These are phyloP conservation scores for Listronotus oregonensis DNA, from an alignment of 1,140 invertebrate genomes.

Conservation along the genomic window DNA sequence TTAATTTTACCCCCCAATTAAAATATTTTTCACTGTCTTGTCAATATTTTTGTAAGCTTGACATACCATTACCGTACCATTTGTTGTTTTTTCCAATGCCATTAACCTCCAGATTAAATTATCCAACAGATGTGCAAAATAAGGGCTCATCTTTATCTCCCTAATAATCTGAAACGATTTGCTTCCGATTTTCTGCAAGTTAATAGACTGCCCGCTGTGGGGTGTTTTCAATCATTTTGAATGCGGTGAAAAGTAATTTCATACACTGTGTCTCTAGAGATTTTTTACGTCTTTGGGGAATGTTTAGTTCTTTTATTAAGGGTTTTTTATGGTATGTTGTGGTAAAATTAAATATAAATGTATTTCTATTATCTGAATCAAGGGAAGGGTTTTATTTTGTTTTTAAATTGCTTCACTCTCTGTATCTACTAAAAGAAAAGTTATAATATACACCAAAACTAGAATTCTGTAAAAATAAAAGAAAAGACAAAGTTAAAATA, in stretches of 20 bases:
- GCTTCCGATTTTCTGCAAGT: constrained; percentile 26
- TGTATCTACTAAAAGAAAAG: no score
- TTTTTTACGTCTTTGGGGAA: constrained; percentile 20
- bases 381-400: no score
- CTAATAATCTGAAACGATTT: constrained; percentile 24
- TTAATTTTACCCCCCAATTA: no score
- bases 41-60: no score
- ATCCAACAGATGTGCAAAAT: constrained; percentile 44
- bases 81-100: constrained; percentile 1
- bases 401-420: no score
- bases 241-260: constrained; percentile 45
- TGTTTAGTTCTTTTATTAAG: constrained; percentile 38
- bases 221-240: constrained; percentile 36
- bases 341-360: constrained; percentile 21
- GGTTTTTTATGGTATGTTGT: constrained; percentile 38
- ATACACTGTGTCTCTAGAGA: constrained; percentile 36
- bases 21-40: no score
- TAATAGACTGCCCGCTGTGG: constrained; percentile 26
- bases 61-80: no score
- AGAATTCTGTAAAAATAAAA: no score
- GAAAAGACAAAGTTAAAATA: no score
- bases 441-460: no score
- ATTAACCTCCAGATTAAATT: constrained; percentile 38
- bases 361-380: no score
- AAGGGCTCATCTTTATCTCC: constrained; percentile 31